A percentile compares a stretch with the other conserved stretches of the same genome.
Evolutionary conservation across 2,888 invertebrate species (phyloP).

Genomic region (Tipula vernalis): DNA sequence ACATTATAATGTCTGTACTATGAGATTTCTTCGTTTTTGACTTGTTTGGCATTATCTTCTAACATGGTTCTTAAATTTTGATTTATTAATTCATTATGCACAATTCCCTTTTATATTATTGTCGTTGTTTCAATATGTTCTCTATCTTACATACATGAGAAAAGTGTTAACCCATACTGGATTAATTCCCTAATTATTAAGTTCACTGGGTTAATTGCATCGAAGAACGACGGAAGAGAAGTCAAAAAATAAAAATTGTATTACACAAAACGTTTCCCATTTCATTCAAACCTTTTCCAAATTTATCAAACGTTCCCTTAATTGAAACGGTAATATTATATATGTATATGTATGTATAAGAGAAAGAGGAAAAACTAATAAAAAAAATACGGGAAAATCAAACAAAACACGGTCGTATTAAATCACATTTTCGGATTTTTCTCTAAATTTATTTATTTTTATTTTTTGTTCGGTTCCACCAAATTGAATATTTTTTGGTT

Average conservation of each 20-base stretch:
- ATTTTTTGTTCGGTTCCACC: background rate
- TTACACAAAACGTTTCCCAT: background rate
- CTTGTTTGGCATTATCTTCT: too few relatives aligned
- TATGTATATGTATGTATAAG: background rate
- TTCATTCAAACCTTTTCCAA: background rate
- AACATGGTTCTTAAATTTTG: too few relatives aligned
- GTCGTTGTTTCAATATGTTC: too few relatives aligned
- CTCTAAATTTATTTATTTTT: background rate
- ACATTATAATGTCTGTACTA: too few relatives aligned
- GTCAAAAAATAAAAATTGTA: background rate
- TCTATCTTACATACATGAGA: background rate
- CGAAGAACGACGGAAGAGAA: background rate
- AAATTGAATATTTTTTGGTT: conserved; percentile 11
- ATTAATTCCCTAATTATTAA: background rate
- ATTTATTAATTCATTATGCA: too few relatives aligned
- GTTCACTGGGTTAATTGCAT: background rate
- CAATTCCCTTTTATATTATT: too few relatives aligned
- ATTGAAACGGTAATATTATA: background rate
- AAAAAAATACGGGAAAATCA: background rate
- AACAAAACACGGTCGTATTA: background rate
- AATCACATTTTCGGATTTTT: background rate
- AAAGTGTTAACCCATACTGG: background rate
- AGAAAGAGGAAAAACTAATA: background rate
- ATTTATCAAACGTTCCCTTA: background rate
- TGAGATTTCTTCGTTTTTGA: too few relatives aligned